phyloP scores from a whole-genome alignment of 1,140 invertebrate species.

The Brachionus calyciflorus region DNA sequence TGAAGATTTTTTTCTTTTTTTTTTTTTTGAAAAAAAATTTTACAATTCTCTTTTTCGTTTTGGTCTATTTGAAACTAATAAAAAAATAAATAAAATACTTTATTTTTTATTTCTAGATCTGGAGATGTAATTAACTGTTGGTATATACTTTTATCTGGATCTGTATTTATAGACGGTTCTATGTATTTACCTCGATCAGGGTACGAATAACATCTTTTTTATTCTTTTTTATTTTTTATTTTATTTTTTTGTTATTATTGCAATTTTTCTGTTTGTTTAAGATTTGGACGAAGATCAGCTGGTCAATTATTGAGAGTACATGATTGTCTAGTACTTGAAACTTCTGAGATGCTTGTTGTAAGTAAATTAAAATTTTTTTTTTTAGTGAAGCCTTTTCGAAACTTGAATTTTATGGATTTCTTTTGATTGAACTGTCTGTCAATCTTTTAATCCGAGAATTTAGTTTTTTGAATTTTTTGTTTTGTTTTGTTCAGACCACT shows the following conservation, averaged over 20 bases:
- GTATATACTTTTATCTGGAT: conserved; percentile 79
- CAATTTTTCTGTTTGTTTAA: conserved; percentile 61
- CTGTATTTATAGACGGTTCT: conserved; percentile 82
- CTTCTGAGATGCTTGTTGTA: conserved; percentile 83
- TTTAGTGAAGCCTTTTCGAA: not conserved
- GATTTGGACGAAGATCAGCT: conserved; percentile 74
- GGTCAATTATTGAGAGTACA: conserved; percentile 68
- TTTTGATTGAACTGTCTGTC: not conserved
- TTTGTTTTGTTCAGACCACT: conserved; percentile 10
- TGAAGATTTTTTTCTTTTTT: too few relatives aligned
- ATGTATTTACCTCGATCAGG: conserved; percentile 80
- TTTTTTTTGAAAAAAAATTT: too few relatives aligned
- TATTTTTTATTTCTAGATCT: conserved; percentile 65
- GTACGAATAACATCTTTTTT: too few relatives aligned
- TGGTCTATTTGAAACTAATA: conserved; percentile 47
- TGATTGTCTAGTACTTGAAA: conserved; percentile 76
- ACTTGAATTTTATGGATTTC: too few relatives aligned
- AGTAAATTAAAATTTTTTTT: conserved; percentile 51
- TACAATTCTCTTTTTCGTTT: conserved; percentile 39
- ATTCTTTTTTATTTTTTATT: conserved; percentile 38
- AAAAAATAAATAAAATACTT: too few relatives aligned
- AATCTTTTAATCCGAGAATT: not conserved
- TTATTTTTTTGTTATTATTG: not conserved
- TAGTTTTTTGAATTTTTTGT: too few relatives aligned
- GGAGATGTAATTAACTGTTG: conserved; percentile 76